Percentiles rank a stretch among this genome's conserved stretches.
phyloP scores from a whole-genome alignment of 2,113 vertebrate species.

The Trachemys scripta region DNA sequence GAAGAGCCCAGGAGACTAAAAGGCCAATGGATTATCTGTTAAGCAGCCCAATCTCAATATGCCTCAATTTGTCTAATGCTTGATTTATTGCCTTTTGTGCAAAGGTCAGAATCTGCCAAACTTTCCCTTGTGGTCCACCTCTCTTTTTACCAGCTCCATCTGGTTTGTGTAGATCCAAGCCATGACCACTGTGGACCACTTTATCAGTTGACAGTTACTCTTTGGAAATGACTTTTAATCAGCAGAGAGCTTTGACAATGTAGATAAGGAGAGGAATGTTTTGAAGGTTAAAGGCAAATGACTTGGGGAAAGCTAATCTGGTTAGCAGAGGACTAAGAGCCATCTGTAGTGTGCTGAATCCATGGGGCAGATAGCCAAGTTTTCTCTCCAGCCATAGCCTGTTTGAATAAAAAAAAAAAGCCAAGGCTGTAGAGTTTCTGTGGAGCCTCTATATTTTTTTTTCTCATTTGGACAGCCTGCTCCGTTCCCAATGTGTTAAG shows the following conservation, averaged over 20 bases:
- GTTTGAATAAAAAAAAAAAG: background rate
- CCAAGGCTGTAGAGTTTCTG: background rate
- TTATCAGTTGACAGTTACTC: conserved; percentile 20
- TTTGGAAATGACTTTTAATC: conserved; percentile 56
- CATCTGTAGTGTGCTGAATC: conserved; percentile 10
- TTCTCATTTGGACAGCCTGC: background rate
- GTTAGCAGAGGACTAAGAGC: conserved; percentile 3
- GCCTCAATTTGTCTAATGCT: conserved; percentile 66
- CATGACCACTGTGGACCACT: background rate
- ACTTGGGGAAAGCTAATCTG: conserved; percentile 31
- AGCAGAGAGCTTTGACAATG: background rate
- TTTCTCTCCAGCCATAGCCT: background rate
- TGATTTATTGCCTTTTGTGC: conserved; percentile 61
- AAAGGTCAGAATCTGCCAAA: background rate
- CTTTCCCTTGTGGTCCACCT: conserved; percentile 1
- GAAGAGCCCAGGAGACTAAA: conserved; percentile 38
- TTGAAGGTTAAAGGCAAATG: conserved; percentile 59
- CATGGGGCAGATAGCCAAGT: conserved; percentile 16
- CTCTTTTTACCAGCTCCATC: background rate
- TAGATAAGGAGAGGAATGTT: conserved; percentile 29
- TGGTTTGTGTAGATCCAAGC: background rate
- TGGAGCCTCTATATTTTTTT: background rate
- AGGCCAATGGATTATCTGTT: conserved; percentile 69
- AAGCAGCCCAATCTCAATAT: conserved; percentile 63
- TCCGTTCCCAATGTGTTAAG: conserved; percentile 19